These are phyloP conservation scores for Petromus typicus DNA, from an alignment of 2,113 vertebrate genomes.

Conservation along the genomic window DNA sequence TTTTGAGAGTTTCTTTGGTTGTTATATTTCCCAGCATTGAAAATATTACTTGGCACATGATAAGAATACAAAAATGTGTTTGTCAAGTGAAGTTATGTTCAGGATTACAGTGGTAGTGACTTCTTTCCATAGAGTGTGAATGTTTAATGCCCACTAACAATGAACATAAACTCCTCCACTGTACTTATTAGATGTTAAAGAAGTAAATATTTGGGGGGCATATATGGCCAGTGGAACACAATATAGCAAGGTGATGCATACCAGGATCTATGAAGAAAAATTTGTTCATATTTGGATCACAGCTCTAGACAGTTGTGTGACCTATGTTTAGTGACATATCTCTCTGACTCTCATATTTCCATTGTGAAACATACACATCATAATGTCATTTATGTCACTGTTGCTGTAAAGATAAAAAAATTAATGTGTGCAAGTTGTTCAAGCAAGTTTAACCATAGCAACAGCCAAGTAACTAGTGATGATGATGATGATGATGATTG, in stretches of 20 bases:
- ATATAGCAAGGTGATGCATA: not conserved
- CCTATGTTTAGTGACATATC: not conserved
- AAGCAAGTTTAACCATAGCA: not conserved
- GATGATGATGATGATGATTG: rapidly evolving
- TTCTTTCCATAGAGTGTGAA: not conserved
- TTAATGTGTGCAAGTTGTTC: not conserved
- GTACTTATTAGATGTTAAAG: not conserved
- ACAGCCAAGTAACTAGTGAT: not conserved
- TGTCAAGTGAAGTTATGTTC: not conserved
- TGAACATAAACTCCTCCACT: not conserved
- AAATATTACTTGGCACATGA: not conserved
- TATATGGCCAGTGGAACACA: not conserved
- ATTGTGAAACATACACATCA: not conserved
- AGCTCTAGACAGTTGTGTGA: not conserved
- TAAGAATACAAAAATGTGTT: not conserved
- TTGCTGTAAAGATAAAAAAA: not conserved
- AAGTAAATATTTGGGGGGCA: not conserved
- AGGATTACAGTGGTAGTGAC: not conserved
- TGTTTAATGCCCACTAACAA: not conserved
- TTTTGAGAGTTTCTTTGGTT: not conserved
- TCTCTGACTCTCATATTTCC: not conserved
- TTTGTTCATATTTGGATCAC: not conserved
- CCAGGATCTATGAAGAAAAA: not conserved
- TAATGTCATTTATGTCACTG: not conserved
- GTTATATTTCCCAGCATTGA: not conserved